Conservation (phyloP, 2,888 invertebrate species). For the Rhagium mordax region DNA sequence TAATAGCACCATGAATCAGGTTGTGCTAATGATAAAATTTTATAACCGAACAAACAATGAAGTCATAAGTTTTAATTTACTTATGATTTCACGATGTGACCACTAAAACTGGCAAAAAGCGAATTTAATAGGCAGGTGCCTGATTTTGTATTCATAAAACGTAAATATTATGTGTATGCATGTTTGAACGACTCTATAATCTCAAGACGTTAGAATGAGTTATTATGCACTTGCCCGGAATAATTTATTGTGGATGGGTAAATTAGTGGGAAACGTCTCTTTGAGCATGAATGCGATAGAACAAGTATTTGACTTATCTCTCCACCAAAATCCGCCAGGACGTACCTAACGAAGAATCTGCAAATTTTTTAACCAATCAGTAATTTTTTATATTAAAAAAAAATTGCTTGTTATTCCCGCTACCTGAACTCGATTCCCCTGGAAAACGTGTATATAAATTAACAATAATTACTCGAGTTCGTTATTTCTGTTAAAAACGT, state of each 20-base stretch:
- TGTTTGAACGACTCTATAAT: neutral
- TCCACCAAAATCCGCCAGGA: too few relatives aligned
- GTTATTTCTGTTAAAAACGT: constrained; percentile 8
- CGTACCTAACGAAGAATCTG: too few relatives aligned
- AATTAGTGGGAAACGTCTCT: neutral
- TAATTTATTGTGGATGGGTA: neutral
- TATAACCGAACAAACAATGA: constrained; percentile 18
- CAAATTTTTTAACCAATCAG: too few relatives aligned
- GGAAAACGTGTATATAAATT: constrained; percentile 6
- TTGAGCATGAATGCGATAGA: neutral
- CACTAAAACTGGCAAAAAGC: neutral
- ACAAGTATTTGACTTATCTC: too few relatives aligned
- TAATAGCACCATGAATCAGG: neutral
- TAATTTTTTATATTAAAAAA: too few relatives aligned
- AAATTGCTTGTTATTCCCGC: constrained; percentile 1
- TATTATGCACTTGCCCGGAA: neutral
- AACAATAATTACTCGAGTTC: neutral
- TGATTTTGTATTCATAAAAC: neutral
- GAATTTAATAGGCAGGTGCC: neutral
- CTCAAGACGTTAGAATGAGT: neutral
- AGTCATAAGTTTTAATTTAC: constrained; percentile 15
- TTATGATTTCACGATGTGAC: constrained; percentile 18
- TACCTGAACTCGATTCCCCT: neutral
- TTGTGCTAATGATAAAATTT: constrained; percentile 1
- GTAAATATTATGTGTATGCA: neutral